Conservation (phyloP, 2,113 vertebrate species). For the Canis aureus region DNA sequence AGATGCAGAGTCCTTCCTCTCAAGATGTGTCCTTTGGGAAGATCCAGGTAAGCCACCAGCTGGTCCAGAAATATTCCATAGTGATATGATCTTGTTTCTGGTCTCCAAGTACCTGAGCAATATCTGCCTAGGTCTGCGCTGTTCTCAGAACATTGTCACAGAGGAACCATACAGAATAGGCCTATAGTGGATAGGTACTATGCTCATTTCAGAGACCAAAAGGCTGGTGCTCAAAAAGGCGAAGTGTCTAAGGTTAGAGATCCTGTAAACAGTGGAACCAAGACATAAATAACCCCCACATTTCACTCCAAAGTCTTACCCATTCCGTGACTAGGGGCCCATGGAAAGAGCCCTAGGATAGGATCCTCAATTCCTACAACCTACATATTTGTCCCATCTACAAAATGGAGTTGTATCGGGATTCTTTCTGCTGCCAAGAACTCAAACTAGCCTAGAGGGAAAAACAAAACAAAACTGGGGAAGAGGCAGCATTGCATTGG, state of each 20-base stretch:
- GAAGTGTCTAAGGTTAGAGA: not conserved
- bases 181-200: not conserved
- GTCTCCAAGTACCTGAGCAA: not conserved
- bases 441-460: not conserved
- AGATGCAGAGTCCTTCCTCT: not conserved
- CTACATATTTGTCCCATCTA: not conserved
- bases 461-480: not conserved
- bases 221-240: not conserved
- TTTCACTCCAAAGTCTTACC: not conserved
- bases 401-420: not conserved
- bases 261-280: not conserved
- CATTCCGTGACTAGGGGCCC: not conserved
- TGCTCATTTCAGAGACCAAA: not conserved
- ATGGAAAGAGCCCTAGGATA: not conserved
- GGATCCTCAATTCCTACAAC: not conserved
- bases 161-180: not conserved
- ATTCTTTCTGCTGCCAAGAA: not conserved
- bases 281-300: not conserved
- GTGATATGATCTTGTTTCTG: not conserved
- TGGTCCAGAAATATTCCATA: not conserved
- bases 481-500: not conserved
- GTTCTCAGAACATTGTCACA: not conserved
- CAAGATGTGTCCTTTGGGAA: not conserved
- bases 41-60: not conserved
- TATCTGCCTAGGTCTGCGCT: not conserved